These are phyloP conservation scores for Chiridota heheva DNA, from an alignment of 35 echinoderm and acorn worm species.

Conservation along the genomic window DNA sequence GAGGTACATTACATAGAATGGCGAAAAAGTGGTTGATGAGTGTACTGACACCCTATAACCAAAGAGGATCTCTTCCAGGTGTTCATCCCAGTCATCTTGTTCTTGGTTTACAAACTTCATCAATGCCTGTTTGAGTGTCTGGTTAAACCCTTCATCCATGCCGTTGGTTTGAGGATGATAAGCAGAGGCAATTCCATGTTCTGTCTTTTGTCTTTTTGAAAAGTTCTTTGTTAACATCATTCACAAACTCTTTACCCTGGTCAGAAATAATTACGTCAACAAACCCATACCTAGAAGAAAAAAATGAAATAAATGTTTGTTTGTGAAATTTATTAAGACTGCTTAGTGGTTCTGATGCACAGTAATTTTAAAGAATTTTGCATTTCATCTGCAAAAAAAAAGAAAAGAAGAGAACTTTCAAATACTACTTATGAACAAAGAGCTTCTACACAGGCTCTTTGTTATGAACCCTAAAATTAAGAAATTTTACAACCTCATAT, in stretches of 20 bases:
- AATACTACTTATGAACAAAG: too few relatives aligned
- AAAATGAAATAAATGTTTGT: too few relatives aligned
- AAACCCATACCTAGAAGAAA: neutral
- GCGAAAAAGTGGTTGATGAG: slow-evolving; percentile 18
- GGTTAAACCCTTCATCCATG: slow-evolving; percentile 40
- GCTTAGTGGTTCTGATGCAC: too few relatives aligned
- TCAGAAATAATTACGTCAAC: neutral
- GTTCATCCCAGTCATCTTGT: slow-evolving; percentile 44
- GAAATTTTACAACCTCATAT: too few relatives aligned
- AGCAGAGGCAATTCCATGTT: slow-evolving; percentile 27
- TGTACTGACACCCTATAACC: slow-evolving; percentile 32
- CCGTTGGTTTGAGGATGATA: slow-evolving; percentile 66
- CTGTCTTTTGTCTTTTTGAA: neutral
- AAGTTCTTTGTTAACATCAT: neutral
- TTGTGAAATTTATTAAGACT: too few relatives aligned
- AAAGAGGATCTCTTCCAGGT: slow-evolving; percentile 35
- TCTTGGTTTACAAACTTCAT: slow-evolving; percentile 9
- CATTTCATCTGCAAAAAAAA: too few relatives aligned
- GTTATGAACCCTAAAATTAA: too few relatives aligned
- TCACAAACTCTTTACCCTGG: slow-evolving; percentile 9
- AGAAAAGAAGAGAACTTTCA: too few relatives aligned
- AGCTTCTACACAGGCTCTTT: too few relatives aligned
- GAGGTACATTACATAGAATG: slow-evolving; percentile 48
- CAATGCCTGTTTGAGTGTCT: slow-evolving; percentile 19
- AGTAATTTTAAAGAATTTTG: too few relatives aligned